Conservation (phyloP, 2,888 invertebrate species). For the Ophioninae sp. region DNA sequence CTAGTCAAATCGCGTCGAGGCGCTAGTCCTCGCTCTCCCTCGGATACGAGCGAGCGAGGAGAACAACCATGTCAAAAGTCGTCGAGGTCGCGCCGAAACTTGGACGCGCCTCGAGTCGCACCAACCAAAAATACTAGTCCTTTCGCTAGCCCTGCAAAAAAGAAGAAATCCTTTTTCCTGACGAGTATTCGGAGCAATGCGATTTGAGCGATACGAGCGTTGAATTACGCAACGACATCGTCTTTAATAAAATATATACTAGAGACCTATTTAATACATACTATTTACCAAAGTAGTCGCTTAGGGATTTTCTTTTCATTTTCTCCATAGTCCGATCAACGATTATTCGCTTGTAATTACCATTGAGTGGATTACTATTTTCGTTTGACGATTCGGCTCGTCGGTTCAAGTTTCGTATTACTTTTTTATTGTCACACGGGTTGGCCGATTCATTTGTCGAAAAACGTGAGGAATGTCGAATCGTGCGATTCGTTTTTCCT, state of each 20-base stretch:
- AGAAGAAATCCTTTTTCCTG: no score
- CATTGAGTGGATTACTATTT: conserved; percentile 27
- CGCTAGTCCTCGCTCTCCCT: background rate
- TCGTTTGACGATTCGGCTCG: conserved; percentile 45
- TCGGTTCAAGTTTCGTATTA: conserved; percentile 43
- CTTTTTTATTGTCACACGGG: conserved; percentile 48
- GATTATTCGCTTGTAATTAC: conserved; percentile 40
- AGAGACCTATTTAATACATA: conserved; percentile 9
- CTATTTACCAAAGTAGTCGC: conserved; percentile 50
- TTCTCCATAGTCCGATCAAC: conserved; percentile 44
- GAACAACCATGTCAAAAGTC: conserved; percentile 20
- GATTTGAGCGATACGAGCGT: conserved; percentile 64
- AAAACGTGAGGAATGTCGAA: conserved; percentile 41
- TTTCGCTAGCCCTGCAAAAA: conserved; percentile 63
- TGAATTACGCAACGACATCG: conserved; percentile 41
- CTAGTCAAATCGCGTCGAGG: conserved; percentile 36
- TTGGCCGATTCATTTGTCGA: conserved; percentile 63
- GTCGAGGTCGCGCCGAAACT: conserved; percentile 62
- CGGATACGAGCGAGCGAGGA: conserved; percentile 2
- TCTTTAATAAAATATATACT: conserved; percentile 14
- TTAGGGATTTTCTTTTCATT: conserved; percentile 56
- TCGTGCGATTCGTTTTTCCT: conserved; percentile 27
- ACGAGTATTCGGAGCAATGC: no score
- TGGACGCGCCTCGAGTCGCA: conserved; percentile 51
- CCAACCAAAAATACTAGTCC: conserved; percentile 42